phyloP scores from a whole-genome alignment of 2,888 invertebrate species.

The Ypsolopha sequella region DNA sequence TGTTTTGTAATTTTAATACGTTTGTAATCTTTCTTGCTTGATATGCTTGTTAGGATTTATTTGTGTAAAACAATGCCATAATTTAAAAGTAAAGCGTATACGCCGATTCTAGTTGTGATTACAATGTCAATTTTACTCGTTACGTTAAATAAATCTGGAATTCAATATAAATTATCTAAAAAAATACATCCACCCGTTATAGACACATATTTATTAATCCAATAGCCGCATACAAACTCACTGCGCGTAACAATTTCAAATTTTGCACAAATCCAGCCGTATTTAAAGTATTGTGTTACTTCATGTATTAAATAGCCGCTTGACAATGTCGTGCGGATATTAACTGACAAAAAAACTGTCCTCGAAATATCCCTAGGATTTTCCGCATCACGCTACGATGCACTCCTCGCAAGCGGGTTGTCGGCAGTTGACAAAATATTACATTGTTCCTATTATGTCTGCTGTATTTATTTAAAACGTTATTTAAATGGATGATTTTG shows the following conservation, averaged over 20 bases:
- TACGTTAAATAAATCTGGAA: too few relatives aligned
- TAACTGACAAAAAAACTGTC: conserved; percentile 68
- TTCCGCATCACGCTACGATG: conserved; percentile 68
- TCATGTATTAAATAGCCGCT: conserved; percentile 67
- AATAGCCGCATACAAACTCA: conserved; percentile 54
- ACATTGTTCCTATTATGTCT: conserved; percentile 68
- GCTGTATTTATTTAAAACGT: conserved; percentile 70
- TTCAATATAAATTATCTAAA: too few relatives aligned
- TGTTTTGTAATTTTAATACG: too few relatives aligned
- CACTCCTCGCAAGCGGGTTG: conserved; percentile 56
- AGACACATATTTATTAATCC: conserved; percentile 51
- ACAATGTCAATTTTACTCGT: too few relatives aligned
- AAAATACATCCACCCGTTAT: conserved; percentile 5
- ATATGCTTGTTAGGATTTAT: too few relatives aligned
- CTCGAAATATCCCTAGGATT: conserved; percentile 68
- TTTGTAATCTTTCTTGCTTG: too few relatives aligned
- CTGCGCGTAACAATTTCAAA: conserved; percentile 61
- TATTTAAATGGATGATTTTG: conserved; percentile 71
- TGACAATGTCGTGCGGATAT: conserved; percentile 70
- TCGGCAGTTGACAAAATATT: conserved; percentile 71
- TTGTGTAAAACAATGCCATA: too few relatives aligned
- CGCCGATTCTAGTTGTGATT: too few relatives aligned
- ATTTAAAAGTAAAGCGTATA: too few relatives aligned
- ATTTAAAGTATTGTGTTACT: conserved; percentile 69
- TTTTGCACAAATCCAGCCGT: conserved; percentile 69